These are phyloP conservation scores for Takifugu rubripes DNA, from an alignment of 2,797 vertebrate species.

Conservation along the genomic window DNA sequence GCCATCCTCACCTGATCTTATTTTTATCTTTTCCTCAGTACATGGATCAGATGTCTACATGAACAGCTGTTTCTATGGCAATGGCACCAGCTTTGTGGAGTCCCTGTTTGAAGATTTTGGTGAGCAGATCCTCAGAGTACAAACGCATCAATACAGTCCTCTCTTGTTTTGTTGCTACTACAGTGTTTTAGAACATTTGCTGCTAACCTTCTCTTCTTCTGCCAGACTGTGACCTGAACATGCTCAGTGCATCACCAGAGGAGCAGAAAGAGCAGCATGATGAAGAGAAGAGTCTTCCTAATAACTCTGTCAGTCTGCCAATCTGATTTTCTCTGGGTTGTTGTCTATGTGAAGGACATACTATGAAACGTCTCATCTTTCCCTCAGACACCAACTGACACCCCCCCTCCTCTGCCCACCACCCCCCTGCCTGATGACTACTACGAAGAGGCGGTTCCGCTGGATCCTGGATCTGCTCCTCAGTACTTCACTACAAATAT, in stretches of 20 bases:
- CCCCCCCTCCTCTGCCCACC: constrained; percentile 86
- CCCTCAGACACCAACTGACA: constrained; percentile 78
- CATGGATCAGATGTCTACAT: constrained; percentile 88
- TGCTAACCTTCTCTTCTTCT: constrained; percentile 15
- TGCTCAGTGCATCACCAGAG: constrained; percentile 87
- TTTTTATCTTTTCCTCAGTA: constrained; percentile 67
- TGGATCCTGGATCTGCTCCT: constrained; percentile 85
- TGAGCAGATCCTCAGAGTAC: constrained; percentile 53
- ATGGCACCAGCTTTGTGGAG: constrained; percentile 97
- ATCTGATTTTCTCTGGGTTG: background rate
- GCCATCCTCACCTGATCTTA: constrained; percentile 10
- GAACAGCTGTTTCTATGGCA: constrained; percentile 90
- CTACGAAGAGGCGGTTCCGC: constrained; percentile 94
- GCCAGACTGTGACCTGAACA: constrained; percentile 89
- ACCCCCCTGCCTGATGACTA: constrained; percentile 94
- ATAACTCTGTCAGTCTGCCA: constrained; percentile 69
- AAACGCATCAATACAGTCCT: background rate
- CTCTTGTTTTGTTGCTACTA: background rate
- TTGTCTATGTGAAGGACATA: background rate
- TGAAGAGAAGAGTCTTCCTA: constrained; percentile 50
- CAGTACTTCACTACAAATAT: constrained; percentile 89
- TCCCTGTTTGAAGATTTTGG: constrained; percentile 97
- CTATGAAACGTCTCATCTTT: background rate
- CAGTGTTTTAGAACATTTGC: background rate
- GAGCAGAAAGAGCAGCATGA: constrained; percentile 77